Evolutionary conservation across 2,113 vertebrate species (phyloP).

Genomic region (Toxotes chatareus): DNA sequence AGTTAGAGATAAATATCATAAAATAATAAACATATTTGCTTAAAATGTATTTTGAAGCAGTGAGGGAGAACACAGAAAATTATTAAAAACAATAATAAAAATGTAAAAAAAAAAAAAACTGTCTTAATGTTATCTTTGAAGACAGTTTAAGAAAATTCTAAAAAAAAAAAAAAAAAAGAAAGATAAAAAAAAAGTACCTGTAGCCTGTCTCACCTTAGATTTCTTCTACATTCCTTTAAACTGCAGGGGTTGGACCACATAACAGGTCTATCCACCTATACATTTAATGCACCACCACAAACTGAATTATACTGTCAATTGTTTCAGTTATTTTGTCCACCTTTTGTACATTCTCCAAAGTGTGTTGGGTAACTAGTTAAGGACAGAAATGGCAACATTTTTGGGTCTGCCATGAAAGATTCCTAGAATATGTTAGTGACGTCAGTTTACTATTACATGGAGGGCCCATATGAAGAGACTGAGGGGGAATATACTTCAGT

Average conservation of each 20-base stretch:
- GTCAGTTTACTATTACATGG: constrained; percentile 91
- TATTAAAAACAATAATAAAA: neutral
- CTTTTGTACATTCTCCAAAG: neutral
- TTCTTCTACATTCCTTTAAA: neutral
- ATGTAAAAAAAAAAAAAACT: no score
- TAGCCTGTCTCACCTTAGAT: neutral
- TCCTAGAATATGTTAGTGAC: constrained; percentile 87
- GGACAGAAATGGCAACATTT: constrained; percentile 78
- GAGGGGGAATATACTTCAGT: constrained; percentile 60
- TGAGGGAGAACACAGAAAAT: no score
- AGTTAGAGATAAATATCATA: no score
- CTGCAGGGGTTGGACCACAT: neutral
- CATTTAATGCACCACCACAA: neutral
- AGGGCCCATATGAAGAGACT: constrained; percentile 74
- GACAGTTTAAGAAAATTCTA: no score
- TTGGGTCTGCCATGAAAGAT: constrained; percentile 92
- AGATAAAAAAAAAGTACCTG: neutral
- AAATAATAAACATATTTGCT: neutral
- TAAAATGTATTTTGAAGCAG: neutral
- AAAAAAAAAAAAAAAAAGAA: no score
- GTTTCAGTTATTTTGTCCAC: neutral
- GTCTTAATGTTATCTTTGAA: no score
- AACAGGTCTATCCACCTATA: neutral
- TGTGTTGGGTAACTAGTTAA: neutral
- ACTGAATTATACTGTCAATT: neutral